Evolutionary conservation across 2,113 vertebrate genomes (phyloP).

Genomic region (Ptyas mucosa): DNA sequence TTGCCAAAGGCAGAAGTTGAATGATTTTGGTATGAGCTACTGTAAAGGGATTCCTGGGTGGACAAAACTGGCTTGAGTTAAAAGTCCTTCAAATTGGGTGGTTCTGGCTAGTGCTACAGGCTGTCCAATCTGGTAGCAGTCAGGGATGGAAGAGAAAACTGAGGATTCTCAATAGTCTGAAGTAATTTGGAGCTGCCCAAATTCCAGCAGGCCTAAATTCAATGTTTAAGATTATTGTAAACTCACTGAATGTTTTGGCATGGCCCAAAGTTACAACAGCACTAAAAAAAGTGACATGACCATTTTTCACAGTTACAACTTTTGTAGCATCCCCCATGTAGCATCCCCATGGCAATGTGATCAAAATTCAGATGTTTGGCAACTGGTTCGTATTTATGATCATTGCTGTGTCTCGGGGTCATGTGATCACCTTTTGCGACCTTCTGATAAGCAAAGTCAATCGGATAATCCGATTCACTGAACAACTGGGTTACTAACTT

Average conservation of each 20-base stretch:
- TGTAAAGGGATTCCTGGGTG: neutral
- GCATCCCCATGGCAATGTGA: no score
- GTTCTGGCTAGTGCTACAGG: neutral
- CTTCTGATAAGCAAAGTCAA: no score
- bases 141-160: neutral
- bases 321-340: no score
- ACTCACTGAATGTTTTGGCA: neutral
- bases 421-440: no score
- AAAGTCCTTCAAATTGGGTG: neutral
- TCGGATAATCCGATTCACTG: no score
- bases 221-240: neutral
- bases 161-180: neutral
- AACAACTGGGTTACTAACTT: no score
- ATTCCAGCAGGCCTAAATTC: neutral
- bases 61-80: neutral
- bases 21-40: neutral
- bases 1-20: neutral
- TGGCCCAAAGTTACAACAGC: neutral
- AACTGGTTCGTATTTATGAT: no score
- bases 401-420: no score
- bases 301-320: no score
- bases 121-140: neutral
- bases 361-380: no score
- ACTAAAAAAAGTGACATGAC: no score
- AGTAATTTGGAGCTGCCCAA: neutral